phyloP scores from a whole-genome alignment of 2,888 invertebrate species.

The Mesorhabditis spiculigera region DNA sequence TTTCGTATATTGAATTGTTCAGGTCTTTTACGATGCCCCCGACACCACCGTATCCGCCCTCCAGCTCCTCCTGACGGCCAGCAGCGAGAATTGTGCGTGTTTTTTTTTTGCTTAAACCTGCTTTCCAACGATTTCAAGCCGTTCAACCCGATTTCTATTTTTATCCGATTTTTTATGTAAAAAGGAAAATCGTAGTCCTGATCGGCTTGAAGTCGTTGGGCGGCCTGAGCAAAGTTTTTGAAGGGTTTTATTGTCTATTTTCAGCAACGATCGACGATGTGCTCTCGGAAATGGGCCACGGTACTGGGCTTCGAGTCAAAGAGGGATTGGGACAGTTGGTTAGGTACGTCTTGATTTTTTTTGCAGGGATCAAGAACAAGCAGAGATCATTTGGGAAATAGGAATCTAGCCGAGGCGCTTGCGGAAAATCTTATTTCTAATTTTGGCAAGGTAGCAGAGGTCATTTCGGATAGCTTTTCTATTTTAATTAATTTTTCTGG shows the following conservation, averaged over 20 bases:
- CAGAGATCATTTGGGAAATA: too few relatives aligned
- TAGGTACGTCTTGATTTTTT: background rate
- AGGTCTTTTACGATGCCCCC: conserved; percentile 43
- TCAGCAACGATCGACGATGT: conserved; percentile 15
- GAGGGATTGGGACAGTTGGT: background rate
- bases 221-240: too few relatives aligned
- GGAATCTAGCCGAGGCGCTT: too few relatives aligned
- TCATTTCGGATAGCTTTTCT: too few relatives aligned
- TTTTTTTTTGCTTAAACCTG: background rate
- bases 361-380: too few relatives aligned
- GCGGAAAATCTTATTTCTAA: too few relatives aligned
- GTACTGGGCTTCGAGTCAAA: conserved; percentile 22
- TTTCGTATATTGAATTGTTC: background rate
- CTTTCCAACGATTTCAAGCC: too few relatives aligned
- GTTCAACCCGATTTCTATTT: background rate
- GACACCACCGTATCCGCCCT: conserved; percentile 30
- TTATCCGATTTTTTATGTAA: background rate
- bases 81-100: conserved; percentile 34
- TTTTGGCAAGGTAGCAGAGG: too few relatives aligned
- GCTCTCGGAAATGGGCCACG: conserved; percentile 29
- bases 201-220: background rate
- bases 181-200: background rate
- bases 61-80: conserved; percentile 30
- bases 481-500: too few relatives aligned
- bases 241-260: too few relatives aligned